Percentiles rank a stretch among this genome's conserved stretches.
Conservation (phyloP, 2,888 invertebrate genomes). For the Cantharis nigra region DNA sequence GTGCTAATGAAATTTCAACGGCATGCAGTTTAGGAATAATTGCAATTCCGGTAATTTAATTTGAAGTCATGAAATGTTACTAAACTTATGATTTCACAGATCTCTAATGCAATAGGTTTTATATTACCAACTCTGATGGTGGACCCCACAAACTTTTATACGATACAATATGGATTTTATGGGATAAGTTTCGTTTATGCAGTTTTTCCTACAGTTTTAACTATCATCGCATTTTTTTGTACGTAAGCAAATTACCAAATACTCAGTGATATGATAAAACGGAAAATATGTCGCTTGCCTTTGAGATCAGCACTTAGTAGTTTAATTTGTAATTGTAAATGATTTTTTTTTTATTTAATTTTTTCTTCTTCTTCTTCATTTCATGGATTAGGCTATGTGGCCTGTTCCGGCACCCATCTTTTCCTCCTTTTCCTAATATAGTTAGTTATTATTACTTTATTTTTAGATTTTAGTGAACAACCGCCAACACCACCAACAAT, state of each 20-base stretch:
- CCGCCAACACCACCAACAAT: conserved; percentile 81
- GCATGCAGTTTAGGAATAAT: conserved; percentile 98
- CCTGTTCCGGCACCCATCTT: no score
- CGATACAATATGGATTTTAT: background rate
- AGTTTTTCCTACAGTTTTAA: background rate
- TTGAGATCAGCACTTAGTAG: no score
- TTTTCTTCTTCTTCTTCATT: no score
- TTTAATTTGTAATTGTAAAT: no score
- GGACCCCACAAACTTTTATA: background rate
- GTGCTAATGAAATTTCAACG: conserved; percentile 92
- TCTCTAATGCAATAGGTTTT: conserved; percentile 91
- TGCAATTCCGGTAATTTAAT: conserved; percentile 66
- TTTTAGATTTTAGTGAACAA: background rate
- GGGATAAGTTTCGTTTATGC: background rate
- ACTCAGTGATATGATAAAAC: no score
- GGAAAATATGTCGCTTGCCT: no score
- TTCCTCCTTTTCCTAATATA: no score
- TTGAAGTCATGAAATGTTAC: background rate
- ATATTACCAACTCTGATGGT: conserved; percentile 58
- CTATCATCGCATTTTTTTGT: background rate
- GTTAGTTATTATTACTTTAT: no score
- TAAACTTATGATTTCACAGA: conserved; percentile 60
- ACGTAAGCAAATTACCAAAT: background rate
- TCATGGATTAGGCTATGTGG: no score
- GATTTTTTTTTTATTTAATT: no score